Evolutionary conservation across 92 coral and sea anemone genomes (phyloP).

Genomic region (Metridium senile): DNA sequence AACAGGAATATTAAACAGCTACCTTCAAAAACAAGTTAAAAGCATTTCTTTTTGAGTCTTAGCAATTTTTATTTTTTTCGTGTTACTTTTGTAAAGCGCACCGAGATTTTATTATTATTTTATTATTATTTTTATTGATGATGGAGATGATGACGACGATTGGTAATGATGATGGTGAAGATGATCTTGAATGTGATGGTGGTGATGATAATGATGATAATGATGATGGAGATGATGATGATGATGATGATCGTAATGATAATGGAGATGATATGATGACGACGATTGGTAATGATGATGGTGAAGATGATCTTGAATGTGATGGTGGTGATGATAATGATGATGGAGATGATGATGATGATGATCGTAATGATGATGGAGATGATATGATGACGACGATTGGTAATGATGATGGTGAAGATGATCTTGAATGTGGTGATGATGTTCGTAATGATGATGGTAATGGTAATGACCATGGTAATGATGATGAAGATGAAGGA

Average conservation of each 20-base stretch:
- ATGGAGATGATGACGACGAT: too few species aligned
- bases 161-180: not conserved
- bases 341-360: slow-evolving; percentile 5
- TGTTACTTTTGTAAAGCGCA: too few species aligned
- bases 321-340: not conserved
- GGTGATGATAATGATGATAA: not conserved
- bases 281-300: not conserved
- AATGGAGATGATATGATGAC: not conserved
- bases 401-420: not conserved
- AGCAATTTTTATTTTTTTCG: too few species aligned
- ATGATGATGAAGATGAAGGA: not conserved
- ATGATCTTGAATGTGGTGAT: not conserved
- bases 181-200: not conserved
- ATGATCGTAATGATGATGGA: not conserved
- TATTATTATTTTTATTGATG: too few species aligned
- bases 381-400: not conserved
- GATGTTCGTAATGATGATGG: not conserved
- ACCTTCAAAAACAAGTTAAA: too few species aligned
- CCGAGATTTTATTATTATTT: too few species aligned
- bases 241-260: not conserved
- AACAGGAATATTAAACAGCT: too few species aligned
- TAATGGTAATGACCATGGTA: not conserved
- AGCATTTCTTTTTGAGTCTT: too few species aligned
- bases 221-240: not conserved
- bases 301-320: not conserved